Percentiles rank a stretch among this genome's conserved stretches.
These are phyloP conservation scores for Lumbricus terrestris DNA, from an alignment of 2,888 invertebrate species.

Conservation along the genomic window DNA sequence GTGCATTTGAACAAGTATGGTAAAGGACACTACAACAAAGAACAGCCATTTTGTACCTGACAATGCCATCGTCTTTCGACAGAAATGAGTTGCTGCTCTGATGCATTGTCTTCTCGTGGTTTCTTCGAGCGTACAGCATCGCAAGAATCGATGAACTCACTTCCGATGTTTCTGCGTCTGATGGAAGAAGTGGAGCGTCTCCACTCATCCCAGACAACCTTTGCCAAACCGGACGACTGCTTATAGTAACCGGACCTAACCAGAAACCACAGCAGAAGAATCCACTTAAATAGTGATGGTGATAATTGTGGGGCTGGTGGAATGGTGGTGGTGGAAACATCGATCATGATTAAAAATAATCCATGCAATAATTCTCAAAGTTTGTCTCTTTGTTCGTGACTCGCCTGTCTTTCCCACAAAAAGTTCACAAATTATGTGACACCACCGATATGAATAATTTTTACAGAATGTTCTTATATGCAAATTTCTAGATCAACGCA, in stretches of 20 bases:
- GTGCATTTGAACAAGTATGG: too few species aligned
- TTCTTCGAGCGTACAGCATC: neutral
- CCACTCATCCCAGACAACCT: neutral
- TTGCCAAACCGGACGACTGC: conserved; percentile 47
- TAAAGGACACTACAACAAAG: neutral
- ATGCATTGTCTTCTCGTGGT: neutral
- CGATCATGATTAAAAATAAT: too few species aligned
- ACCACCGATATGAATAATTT: too few species aligned
- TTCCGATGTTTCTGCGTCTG: neutral
- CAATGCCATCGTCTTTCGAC: conserved; percentile 11
- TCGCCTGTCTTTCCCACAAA: too few species aligned
- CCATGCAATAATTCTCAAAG: too few species aligned
- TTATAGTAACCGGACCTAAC: conserved; percentile 46
- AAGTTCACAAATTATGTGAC: too few species aligned
- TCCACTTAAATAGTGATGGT: neutral
- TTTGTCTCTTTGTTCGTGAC: too few species aligned
- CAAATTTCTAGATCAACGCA: too few species aligned
- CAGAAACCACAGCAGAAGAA: neutral
- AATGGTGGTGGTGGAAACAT: too few species aligned
- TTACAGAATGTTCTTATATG: too few species aligned
- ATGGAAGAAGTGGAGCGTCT: neutral
- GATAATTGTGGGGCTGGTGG: too few species aligned
- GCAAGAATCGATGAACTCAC: neutral
- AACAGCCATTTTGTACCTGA: neutral
- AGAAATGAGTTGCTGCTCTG: neutral